Evolutionary conservation across 1,140 invertebrate species (phyloP).

Genomic region (Drosophila cardini): DNA sequence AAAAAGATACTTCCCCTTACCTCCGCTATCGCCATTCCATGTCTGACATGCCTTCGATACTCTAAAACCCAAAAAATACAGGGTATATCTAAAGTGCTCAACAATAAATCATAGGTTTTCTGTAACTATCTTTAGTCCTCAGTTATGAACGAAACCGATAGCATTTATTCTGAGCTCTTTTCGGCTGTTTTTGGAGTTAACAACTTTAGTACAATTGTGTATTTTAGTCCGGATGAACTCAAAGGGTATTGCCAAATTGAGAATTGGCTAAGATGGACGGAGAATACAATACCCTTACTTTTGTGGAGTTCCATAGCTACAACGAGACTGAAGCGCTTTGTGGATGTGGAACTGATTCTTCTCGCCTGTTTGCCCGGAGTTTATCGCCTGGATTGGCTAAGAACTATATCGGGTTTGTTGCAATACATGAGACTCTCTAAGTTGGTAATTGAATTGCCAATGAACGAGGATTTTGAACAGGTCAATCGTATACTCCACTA

Average conservation of each 20-base stretch:
- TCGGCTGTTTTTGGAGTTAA: constrained; percentile 11
- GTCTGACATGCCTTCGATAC: too few relatives aligned
- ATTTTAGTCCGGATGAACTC: constrained; percentile 25
- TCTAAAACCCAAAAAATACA: background rate
- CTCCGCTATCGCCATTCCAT: too few relatives aligned
- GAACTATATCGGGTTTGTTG: constrained; percentile 17
- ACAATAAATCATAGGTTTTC: too few relatives aligned
- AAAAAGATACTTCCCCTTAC: too few relatives aligned
- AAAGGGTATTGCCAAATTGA: constrained; percentile 18
- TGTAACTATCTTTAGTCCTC: background rate
- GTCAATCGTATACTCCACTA: constrained; percentile 26
- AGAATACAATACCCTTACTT: constrained; percentile 14
- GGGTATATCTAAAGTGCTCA: constrained; percentile 9
- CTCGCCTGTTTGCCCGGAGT: constrained; percentile 50
- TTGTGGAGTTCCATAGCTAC: constrained; percentile 34
- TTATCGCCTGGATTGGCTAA: constrained; percentile 35
- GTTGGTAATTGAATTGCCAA: constrained; percentile 48
- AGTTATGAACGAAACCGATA: constrained; percentile 25
- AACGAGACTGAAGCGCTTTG: constrained; percentile 6
- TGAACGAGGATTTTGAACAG: constrained; percentile 13
- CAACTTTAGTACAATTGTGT: constrained; percentile 33
- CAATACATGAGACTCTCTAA: constrained; percentile 46
- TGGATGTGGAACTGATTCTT: constrained; percentile 37
- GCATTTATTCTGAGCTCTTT: constrained; percentile 21
- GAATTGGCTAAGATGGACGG: background rate